Percentiles rank a stretch among this genome's conserved stretches.
Conservation (phyloP, 2,888 invertebrate genomes). For the Drosophila flavopinicola region DNA sequence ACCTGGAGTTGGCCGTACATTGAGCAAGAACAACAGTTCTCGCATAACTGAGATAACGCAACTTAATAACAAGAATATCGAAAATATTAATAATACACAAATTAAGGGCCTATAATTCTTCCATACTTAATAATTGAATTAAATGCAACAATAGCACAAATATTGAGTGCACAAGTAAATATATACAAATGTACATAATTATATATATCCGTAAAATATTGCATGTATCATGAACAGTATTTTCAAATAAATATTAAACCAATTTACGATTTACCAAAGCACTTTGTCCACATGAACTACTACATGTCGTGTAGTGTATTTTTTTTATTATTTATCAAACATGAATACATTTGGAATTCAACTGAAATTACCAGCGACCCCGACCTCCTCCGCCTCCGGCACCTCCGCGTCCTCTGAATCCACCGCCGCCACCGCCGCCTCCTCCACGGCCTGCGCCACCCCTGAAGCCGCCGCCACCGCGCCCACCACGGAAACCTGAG, state of each 20-base stretch:
- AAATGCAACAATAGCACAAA: constrained; percentile 31
- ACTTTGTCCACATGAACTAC: background rate
- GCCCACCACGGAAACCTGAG: constrained; percentile 53
- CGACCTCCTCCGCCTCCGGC: constrained; percentile 49
- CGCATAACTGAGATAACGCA: constrained; percentile 23
- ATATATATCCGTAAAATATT: constrained; percentile 20
- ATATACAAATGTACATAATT: constrained; percentile 31
- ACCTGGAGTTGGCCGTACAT: constrained; percentile 20
- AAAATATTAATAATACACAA: constrained; percentile 47
- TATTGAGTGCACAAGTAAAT: constrained; percentile 30
- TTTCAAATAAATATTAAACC: constrained; percentile 40
- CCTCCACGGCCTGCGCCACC: constrained; percentile 37
- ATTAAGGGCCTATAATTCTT: constrained; percentile 42
- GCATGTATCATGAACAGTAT: constrained; percentile 40
- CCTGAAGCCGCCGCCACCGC: constrained; percentile 32
- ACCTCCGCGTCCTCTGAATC: constrained; percentile 50
- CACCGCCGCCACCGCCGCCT: constrained; percentile 44
- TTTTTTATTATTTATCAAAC: background rate
- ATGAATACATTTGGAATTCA: background rate
- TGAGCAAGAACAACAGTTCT: constrained; percentile 41
- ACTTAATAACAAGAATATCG: constrained; percentile 40
- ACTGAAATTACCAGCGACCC: constrained; percentile 58
- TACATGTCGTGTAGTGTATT: constrained; percentile 5
- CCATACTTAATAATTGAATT: constrained; percentile 9
- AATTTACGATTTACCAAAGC: constrained; percentile 25